Evolutionary conservation across 2,888 invertebrate genomes (phyloP).

Genomic region (Macrosoma leucophasiata): DNA sequence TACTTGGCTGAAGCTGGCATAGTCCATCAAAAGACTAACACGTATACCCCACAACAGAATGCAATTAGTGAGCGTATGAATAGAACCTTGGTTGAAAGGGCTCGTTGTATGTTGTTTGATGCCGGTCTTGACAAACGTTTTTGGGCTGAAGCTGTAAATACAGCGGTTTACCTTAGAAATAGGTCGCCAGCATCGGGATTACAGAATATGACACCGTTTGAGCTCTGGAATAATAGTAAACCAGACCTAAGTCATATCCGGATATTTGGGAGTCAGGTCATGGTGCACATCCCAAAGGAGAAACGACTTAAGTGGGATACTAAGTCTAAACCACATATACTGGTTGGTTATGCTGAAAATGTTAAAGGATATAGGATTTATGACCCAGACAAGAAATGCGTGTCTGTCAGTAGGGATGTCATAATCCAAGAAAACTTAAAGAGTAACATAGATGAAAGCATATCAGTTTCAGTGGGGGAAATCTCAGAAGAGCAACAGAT

Average conservation of each 20-base stretch:
- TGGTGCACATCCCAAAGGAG: constrained; percentile 22
- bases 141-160: neutral
- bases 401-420: too few relatives aligned
- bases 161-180: neutral
- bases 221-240: constrained; percentile 8
- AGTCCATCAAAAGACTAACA: constrained; percentile 29
- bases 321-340: constrained; percentile 12
- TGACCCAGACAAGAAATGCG: too few relatives aligned
- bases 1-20: constrained; percentile 27
- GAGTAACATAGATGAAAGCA: constrained; percentile 4
- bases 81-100: constrained; percentile 12
- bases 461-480: constrained; percentile 10
- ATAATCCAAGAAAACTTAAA: too few relatives aligned
- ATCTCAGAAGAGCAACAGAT: too few relatives aligned
- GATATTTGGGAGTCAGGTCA: constrained; percentile 17
- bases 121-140: constrained; percentile 16
- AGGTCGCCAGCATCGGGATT: constrained; percentile 1
- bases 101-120: constrained; percentile 14
- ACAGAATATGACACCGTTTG: constrained; percentile 7
- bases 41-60: constrained; percentile 35
- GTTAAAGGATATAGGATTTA: too few relatives aligned
- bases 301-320: too few relatives aligned
- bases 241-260: constrained; percentile 13
- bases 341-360: constrained; percentile 12
- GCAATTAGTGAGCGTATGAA: constrained; percentile 20